These are phyloP conservation scores for Dendropsophus ebraccatus DNA, from an alignment of 2,113 vertebrate species.

Conservation along the genomic window DNA sequence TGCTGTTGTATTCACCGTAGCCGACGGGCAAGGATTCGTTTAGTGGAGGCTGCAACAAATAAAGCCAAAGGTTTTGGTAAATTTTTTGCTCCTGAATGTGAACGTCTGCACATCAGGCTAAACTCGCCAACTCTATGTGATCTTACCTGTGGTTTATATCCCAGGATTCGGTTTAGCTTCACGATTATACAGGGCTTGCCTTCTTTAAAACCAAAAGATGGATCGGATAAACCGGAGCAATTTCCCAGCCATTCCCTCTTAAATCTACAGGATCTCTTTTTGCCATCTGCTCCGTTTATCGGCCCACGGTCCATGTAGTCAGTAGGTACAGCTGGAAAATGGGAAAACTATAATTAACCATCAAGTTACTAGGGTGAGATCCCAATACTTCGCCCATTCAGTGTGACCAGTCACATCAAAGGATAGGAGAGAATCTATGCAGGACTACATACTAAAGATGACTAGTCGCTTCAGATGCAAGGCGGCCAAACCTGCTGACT, in stretches of 20 bases:
- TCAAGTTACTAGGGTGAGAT: too few species aligned
- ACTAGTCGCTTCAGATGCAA: too few species aligned
- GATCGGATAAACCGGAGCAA: conserved; percentile 80
- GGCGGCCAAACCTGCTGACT: too few species aligned
- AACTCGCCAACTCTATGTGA: background rate
- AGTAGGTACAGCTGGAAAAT: too few species aligned
- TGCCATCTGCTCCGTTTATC: conserved; percentile 62
- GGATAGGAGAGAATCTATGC: too few species aligned
- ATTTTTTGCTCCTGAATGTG: background rate
- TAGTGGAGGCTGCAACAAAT: conserved; percentile 76
- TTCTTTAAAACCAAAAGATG: conserved; percentile 75
- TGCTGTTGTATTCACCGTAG: conserved; percentile 56
- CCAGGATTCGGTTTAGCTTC: conserved; percentile 93
- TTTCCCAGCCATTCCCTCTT: conserved; percentile 72
- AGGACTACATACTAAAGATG: too few species aligned
- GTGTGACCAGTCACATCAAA: too few species aligned
- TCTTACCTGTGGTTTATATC: conserved; percentile 87
- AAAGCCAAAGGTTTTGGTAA: background rate
- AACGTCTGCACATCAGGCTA: background rate
- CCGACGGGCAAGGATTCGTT: conserved; percentile 61
- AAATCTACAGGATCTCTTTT: conserved; percentile 83
- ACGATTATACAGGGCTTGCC: conserved; percentile 90
- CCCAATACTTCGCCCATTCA: too few species aligned
- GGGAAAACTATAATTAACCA: too few species aligned
- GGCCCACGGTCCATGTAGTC: conserved; percentile 74